A percentile compares a stretch with the other conserved stretches of the same genome.
Evolutionary conservation across 1,140 invertebrate species (phyloP).

Genomic region (Conus ventricosus): DNA sequence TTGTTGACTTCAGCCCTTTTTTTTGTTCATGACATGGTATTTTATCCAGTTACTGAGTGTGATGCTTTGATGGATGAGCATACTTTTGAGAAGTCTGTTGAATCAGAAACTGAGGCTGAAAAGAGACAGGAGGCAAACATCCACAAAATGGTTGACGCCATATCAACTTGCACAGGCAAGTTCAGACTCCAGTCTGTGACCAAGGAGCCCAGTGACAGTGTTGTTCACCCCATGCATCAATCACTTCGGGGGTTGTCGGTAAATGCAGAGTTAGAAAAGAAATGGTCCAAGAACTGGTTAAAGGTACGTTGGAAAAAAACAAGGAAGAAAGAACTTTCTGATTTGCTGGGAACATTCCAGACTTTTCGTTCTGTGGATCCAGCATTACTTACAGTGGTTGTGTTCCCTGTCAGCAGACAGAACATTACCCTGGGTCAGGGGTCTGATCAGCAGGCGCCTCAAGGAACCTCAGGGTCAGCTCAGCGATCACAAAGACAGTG

Average conservation of each 20-base stretch:
- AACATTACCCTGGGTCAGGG: neutral
- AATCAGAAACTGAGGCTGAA: neutral
- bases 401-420: conserved; percentile 21
- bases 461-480: neutral
- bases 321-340: neutral
- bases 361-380: neutral
- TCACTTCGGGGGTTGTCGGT: too few species aligned
- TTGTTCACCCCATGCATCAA: neutral
- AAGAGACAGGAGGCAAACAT: neutral
- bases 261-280: neutral
- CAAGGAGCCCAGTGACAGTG: neutral
- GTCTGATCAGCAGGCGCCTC: neutral
- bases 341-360: neutral
- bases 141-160: neutral
- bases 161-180: neutral
- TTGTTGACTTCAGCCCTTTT: neutral
- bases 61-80: neutral
- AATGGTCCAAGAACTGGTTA: neutral
- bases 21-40: neutral
- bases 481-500: neutral
- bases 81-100: neutral
- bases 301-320: neutral
- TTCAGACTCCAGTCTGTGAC: too few species aligned
- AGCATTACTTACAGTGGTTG: neutral
- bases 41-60: neutral